phyloP scores from a whole-genome alignment of 2,888 invertebrate species.

The Melieria picta region DNA sequence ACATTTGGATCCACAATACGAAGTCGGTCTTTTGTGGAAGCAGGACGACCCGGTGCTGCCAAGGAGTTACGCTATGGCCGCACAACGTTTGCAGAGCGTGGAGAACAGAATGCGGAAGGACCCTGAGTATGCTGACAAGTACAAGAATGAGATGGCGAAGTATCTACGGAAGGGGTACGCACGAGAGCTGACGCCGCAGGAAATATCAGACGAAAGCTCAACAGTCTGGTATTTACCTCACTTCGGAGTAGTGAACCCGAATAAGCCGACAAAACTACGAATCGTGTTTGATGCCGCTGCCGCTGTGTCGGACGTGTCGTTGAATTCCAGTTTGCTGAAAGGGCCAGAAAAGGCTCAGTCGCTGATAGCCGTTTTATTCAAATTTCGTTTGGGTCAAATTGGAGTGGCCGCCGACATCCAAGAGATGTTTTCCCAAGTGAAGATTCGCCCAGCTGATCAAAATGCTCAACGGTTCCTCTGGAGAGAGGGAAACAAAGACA shows the following conservation, averaged over 20 bases:
- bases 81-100: slow-evolving; percentile 31
- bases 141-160: no score
- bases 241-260: slow-evolving; percentile 5
- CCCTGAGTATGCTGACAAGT: slow-evolving; percentile 22
- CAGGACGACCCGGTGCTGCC: slow-evolving; percentile 23
- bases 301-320: slow-evolving; percentile 40
- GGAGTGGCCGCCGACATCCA: slow-evolving; percentile 53
- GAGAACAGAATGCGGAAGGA: slow-evolving; percentile 37
- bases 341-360: slow-evolving; percentile 52
- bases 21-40: slow-evolving; percentile 39
- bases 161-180: no score
- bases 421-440: slow-evolving; percentile 56
- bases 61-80: slow-evolving; percentile 37
- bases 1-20: slow-evolving; percentile 24
- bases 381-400: slow-evolving; percentile 48
- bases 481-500: not conserved
- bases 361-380: slow-evolving; percentile 48
- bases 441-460: not conserved
- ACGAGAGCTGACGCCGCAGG: no score
- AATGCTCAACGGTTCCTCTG: not conserved
- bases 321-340: slow-evolving; percentile 48
- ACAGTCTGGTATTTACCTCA: no score
- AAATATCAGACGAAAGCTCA: no score
- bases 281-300: slow-evolving; percentile 55
- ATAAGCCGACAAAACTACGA: slow-evolving; percentile 49